Evolutionary conservation across 1,140 invertebrate genomes (phyloP).

Genomic region (Acromyrmex charruanus): DNA sequence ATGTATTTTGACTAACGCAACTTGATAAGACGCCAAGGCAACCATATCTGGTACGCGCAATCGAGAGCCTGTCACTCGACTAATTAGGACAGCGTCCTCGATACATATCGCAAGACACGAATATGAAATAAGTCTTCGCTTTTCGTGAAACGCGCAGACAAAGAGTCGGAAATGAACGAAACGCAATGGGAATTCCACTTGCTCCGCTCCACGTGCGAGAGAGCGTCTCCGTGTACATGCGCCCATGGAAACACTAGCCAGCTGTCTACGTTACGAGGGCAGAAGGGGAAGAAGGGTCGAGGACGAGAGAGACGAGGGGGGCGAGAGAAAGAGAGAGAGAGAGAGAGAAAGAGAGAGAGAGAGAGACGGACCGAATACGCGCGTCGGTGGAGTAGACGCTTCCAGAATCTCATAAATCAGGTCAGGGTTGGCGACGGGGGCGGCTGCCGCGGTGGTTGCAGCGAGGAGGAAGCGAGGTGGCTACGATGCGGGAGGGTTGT

Average conservation of each 20-base stretch:
- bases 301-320: constrained; percentile 9
- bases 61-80: constrained; percentile 24
- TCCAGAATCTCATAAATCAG: constrained; percentile 87
- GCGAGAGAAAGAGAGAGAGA: neutral
- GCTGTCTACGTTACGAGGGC: constrained; percentile 79
- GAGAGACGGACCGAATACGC: constrained; percentile 76
- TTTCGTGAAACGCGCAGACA: constrained; percentile 30
- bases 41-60: constrained; percentile 29
- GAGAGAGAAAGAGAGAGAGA: constrained; percentile 11
- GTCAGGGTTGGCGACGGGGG: constrained; percentile 86
- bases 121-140: constrained; percentile 43
- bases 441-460: constrained; percentile 77
- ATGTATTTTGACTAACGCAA: constrained; percentile 12
- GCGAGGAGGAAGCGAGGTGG: constrained; percentile 66
- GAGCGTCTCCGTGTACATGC: constrained; percentile 49
- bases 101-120: constrained; percentile 31
- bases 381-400: constrained; percentile 82
- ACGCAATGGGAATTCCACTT: constrained; percentile 53
- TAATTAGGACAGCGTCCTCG: constrained; percentile 56
- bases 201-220: constrained; percentile 34
- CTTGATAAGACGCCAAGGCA: constrained; percentile 35
- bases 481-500: constrained; percentile 77
- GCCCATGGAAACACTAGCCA: constrained; percentile 82
- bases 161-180: constrained; percentile 58
- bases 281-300: constrained; percentile 24